phyloP scores from a whole-genome alignment of 1,140 invertebrate genomes.

The Andricus grossulariae region DNA sequence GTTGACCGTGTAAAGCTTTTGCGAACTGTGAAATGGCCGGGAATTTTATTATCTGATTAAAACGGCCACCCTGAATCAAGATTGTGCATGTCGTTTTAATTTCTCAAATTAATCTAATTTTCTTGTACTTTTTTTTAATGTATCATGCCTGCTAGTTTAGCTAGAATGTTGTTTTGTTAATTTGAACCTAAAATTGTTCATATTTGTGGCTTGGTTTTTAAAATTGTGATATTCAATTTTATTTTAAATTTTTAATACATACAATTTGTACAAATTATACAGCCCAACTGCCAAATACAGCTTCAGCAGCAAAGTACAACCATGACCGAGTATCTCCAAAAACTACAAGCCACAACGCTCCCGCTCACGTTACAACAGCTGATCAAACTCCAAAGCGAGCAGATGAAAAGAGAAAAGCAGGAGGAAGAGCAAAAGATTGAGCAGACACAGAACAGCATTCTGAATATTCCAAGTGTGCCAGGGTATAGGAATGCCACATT shows the following conservation, averaged over 20 bases:
- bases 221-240: conserved; percentile 29
- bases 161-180: no score
- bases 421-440: conserved; percentile 66
- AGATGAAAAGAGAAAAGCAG: conserved; percentile 64
- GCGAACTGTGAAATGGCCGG: no score
- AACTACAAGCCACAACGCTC: conserved; percentile 69
- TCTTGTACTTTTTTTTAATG: no score
- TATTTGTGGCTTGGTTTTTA: no score
- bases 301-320: conserved; percentile 64
- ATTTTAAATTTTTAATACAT: neutral
- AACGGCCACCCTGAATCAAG: no score
- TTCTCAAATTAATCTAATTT: no score
- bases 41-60: no score
- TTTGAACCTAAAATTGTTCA: no score
- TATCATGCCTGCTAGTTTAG: no score
- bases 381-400: conserved; percentile 69
- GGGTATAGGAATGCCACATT: conserved; percentile 66
- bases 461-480: conserved; percentile 72
- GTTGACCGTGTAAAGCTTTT: no score
- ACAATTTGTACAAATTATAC: conserved; percentile 37
- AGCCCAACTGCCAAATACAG: conserved; percentile 61
- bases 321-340: conserved; percentile 73
- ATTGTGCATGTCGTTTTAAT: no score
- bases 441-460: conserved; percentile 68
- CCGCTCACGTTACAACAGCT: conserved; percentile 72